Base-by-base conservation (phyloP, 2,113 vertebrate genomes). In the Apteryx mantelli region DNA sequence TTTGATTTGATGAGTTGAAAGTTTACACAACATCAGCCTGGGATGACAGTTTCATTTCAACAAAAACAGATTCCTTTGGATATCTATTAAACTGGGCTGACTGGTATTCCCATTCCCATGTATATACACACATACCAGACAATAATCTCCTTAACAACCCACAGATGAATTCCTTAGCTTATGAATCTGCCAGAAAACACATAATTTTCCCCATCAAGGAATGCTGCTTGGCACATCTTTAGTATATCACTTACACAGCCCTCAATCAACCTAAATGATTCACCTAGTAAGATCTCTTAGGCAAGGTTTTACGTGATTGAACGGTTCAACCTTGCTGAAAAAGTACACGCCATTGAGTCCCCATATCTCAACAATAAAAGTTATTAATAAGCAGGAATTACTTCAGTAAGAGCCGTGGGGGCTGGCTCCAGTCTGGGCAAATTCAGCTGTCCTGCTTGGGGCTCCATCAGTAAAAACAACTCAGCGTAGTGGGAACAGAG, bases 201-300 rank as follows among this genome's bases (percentile, higher is more conserved):
- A 91, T 95, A 86, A 95, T 97, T 95, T 97, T 94, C 94, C 50
- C 83, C 91, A 95, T 95, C 94, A 93, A 96, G 90, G 96, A 97
- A 96, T 96, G 97, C 71, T 94, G 89, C 74, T 93, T 96, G 96
- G 88, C 89, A 95, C 76, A 79, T 92, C 91, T 95, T 94, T 96
- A 96, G 96, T 97, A 79, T 79, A 88, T 96, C 91, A 90, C 93
- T 94, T 94, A 93, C 91, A 91, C 76, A 95, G 93, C 53, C 91
- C 80, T 97, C 95, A 97, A 91, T 97, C 97, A 94, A 94, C 79
- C 76, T 82, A 96, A 95, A 93, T 93, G 94, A 95, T 93, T 97
- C 91, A 96, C 96, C 91, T 79, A 95, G 88, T 86, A 93, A 48
- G 46, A 56, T 91, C 73, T 96, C 86, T 73, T 78, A 79, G 80